phyloP scores from a whole-genome alignment of 1,140 invertebrate species.

The Drosophila busckii region DNA sequence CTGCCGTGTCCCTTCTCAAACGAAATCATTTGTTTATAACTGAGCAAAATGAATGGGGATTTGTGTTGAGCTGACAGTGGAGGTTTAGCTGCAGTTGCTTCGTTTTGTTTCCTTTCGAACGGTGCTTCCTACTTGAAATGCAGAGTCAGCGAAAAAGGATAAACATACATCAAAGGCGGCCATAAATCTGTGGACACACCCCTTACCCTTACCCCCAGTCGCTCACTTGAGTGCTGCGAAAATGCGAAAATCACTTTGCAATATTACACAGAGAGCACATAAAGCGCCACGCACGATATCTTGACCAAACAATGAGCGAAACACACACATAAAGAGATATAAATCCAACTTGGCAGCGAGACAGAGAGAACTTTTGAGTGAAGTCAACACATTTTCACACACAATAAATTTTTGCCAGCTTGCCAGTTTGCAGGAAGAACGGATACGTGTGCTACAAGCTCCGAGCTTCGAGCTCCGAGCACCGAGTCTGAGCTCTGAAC shows the following conservation, averaged over 20 bases:
- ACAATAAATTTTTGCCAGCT: slow-evolving; percentile 73
- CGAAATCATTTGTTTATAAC: slow-evolving; percentile 42
- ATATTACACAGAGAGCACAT: slow-evolving; percentile 37
- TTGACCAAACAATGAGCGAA: slow-evolving; percentile 55
- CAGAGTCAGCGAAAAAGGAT: slow-evolving; percentile 53
- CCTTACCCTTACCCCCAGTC: not conserved
- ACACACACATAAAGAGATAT: slow-evolving; percentile 56
- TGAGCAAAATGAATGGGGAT: slow-evolving; percentile 1
- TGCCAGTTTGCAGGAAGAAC: slow-evolving; percentile 57
- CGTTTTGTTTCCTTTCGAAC: slow-evolving; percentile 10
- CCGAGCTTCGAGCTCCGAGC: no score
- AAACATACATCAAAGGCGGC: slow-evolving; percentile 48
- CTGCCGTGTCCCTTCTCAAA: slow-evolving; percentile 21
- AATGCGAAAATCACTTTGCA: slow-evolving; percentile 55
- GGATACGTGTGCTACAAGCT: no score
- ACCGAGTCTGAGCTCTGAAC: no score
- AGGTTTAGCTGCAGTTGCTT: slow-evolving; percentile 7
- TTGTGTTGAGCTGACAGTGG: slow-evolving; percentile 4
- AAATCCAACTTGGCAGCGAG: slow-evolving; percentile 63
- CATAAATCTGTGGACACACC: slow-evolving; percentile 54
- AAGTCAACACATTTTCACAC: slow-evolving; percentile 75
- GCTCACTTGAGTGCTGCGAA: slow-evolving; percentile 4
- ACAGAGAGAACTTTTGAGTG: slow-evolving; percentile 62
- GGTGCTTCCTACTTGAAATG: slow-evolving; percentile 11
- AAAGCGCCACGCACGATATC: slow-evolving; percentile 59